phyloP scores from a whole-genome alignment of 2,113 vertebrate genomes.

The Menidia beryllina region DNA sequence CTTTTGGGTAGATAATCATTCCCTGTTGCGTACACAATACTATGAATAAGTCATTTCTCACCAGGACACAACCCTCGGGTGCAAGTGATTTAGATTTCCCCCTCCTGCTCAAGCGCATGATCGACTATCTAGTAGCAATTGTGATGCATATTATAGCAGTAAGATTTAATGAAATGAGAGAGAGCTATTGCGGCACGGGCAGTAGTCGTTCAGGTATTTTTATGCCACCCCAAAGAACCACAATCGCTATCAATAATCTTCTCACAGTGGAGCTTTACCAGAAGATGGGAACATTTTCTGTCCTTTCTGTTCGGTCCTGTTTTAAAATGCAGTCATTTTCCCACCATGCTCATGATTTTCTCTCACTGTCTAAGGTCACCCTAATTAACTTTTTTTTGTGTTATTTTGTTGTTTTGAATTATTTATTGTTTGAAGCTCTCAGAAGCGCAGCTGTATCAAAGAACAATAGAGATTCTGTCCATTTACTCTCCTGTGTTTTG shows the following conservation, averaged over 20 bases:
- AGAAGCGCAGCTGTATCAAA: constrained; percentile 35
- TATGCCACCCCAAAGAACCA: constrained; percentile 31
- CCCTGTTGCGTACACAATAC: constrained; percentile 37
- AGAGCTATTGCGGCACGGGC: constrained; percentile 35
- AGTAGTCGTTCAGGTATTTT: constrained; percentile 42
- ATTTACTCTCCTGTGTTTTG: constrained; percentile 64
- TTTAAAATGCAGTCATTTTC: constrained; percentile 49
- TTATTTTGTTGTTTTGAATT: constrained; percentile 56
- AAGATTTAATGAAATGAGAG: constrained; percentile 56
- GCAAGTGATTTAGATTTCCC: constrained; percentile 71
- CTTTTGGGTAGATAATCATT: constrained; percentile 62
- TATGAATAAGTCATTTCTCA: constrained; percentile 76
- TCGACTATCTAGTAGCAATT: constrained; percentile 43
- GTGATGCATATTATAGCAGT: constrained; percentile 58
- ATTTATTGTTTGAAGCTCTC: constrained; percentile 64
- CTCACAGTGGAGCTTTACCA: constrained; percentile 38
- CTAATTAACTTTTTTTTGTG: constrained; percentile 67
- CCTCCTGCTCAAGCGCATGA: constrained; percentile 39
- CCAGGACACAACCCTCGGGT: constrained; percentile 60
- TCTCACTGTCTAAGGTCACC: constrained; percentile 50
- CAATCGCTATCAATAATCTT: constrained; percentile 66
- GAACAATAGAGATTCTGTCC: constrained; percentile 38
- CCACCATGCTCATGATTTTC: constrained; percentile 29
- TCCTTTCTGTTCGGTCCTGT: constrained; percentile 36
- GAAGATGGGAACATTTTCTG: constrained; percentile 61